These are phyloP conservation scores for Lepeophtheirus salmonis DNA, from an alignment of 1,140 invertebrate species.

Conservation along the genomic window DNA sequence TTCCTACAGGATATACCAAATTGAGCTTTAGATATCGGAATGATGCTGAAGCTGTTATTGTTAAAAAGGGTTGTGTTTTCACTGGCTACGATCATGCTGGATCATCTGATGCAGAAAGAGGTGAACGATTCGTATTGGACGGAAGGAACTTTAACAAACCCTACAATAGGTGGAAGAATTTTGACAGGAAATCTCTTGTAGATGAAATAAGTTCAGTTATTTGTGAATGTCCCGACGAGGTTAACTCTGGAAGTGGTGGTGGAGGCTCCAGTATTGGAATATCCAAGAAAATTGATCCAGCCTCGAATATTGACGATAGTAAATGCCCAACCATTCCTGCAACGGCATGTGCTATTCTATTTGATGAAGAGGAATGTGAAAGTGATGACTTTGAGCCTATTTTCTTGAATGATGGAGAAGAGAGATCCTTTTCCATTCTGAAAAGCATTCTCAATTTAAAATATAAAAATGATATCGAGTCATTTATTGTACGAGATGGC, in stretches of 20 bases:
- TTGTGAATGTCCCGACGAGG: background rate
- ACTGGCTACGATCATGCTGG: conserved; percentile 8
- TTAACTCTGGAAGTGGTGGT: background rate
- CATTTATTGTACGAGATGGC: background rate
- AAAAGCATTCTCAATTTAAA: background rate
- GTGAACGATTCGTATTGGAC: background rate
- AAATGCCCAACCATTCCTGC: background rate
- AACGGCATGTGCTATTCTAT: background rate
- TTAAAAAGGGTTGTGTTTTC: conserved; percentile 10
- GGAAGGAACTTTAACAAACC: background rate
- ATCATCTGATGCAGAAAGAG: background rate
- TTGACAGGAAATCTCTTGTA: background rate
- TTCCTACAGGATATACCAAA: background rate
- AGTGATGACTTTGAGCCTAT: background rate
- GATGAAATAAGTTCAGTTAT: background rate
- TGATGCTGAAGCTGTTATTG: conserved; percentile 15
- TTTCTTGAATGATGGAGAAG: background rate
- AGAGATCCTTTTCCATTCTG: conserved; percentile 2
- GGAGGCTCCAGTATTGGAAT: background rate
- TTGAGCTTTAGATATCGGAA: conserved; percentile 3
- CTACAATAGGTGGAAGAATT: background rate
- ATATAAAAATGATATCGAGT: background rate
- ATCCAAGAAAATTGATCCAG: background rate
- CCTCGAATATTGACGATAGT: background rate
- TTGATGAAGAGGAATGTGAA: conserved; percentile 1